Base-by-base conservation (phyloP, 2,888 invertebrate species). In the Apotomis capreana region DNA sequence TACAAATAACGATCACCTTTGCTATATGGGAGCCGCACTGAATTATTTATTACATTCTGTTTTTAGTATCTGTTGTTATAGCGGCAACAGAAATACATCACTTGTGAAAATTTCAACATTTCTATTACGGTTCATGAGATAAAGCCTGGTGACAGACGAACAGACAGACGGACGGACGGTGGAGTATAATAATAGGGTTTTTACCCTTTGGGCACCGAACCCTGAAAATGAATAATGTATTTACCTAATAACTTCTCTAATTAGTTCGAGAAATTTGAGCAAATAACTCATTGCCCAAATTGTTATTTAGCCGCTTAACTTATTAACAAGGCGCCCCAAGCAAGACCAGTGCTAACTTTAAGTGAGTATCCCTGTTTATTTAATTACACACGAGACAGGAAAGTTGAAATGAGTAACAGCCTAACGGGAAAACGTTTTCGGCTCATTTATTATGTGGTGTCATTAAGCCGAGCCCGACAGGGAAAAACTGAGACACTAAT, bases 361-460 rank as follows among this genome's bases (percentile, higher is more conserved):
- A 68, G 58, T 58, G 37, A 67, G 71, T 62, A 68, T 63, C 51
- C 62, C 12, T 68, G 62, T 72, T 62, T 57, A 68, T 68, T 68
- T 72, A 71, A 72, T 72, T 68, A 68, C 71, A 68, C 71, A 72
- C 58, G 52, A 68, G 68, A 68, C 71, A 58, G 71, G 57, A 55
- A 71, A 62, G 62, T 72, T 62, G 71, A 62, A 72, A 72, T 72
- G 71, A 72, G 68, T 72, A 68, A 72, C 71, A 60, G 70, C 55
- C 55, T 55, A 71, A 52, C 61, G 72, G 68, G 68, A 68, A 68
- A 72, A 68, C 63, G 68, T 63, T 72, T 59, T 54, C 62, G 59
- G 58, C 63, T 72, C 72, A 72, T 72, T 72, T 72, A 68, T 72
- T 72, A 72, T 63, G 68, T 63, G 62, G 72, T 68, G 72, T 72